phyloP scores from a whole-genome alignment of 2,797 vertebrate species.

The Pagetopsis macropterus region DNA sequence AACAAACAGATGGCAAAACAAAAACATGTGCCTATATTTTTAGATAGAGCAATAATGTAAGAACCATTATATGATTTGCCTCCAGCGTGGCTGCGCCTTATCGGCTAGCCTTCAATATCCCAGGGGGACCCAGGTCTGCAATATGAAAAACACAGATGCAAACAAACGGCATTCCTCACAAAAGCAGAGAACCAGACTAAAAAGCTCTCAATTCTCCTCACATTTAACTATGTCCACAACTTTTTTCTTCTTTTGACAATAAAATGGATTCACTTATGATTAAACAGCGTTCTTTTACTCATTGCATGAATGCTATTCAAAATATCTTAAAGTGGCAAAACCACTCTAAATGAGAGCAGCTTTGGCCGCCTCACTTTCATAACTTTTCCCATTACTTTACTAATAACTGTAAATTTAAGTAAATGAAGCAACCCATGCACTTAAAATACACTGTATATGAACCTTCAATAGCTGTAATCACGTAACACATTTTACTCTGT shows the following conservation, averaged over 20 bases:
- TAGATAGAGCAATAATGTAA: slow-evolving; percentile 85
- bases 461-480: not conserved
- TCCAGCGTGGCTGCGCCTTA: slow-evolving; percentile 87
- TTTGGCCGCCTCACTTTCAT: slow-evolving; percentile 20
- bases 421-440: slow-evolving; percentile 46
- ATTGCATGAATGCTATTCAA: slow-evolving; percentile 16
- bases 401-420: slow-evolving; percentile 2
- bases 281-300: slow-evolving; percentile 17
- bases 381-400: not conserved
- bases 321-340: slow-evolving; percentile 13
- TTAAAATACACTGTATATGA: slow-evolving; percentile 22
- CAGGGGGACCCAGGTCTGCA: slow-evolving; percentile 89
- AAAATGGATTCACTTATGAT: slow-evolving; percentile 17
- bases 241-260: slow-evolving; percentile 29
- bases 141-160: slow-evolving; percentile 91
- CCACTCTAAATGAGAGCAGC: slow-evolving; percentile 31
- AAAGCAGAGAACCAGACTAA: slow-evolving; percentile 75
- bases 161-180: slow-evolving; percentile 88
- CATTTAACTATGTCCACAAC: slow-evolving; percentile 40
- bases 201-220: slow-evolving; percentile 62
- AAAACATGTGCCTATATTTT: slow-evolving; percentile 81
- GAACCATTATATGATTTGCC: slow-evolving; percentile 89
- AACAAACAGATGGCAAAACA: slow-evolving; percentile 73
- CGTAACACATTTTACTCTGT: slow-evolving; percentile 24
- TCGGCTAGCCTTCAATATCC: slow-evolving; percentile 90